Evolutionary conservation across 2,888 invertebrate species (phyloP), one percentile per base, ranked within the genome.

Genomic region (Lacanobia wlatinum): DNA sequence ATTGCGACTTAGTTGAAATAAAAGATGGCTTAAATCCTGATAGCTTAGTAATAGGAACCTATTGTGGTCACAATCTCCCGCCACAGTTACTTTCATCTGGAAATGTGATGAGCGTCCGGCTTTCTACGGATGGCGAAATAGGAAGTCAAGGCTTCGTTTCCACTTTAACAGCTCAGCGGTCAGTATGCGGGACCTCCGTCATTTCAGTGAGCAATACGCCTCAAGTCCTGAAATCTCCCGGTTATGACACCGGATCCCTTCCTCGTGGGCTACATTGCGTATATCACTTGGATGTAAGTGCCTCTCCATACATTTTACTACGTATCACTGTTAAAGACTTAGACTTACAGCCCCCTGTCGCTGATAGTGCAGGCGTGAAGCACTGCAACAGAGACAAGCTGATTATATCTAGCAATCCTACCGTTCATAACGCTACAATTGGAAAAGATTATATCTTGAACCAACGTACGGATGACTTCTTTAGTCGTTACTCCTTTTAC

Each of bases 1-100:
- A 93, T 2, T 98, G 98, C 82, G 98, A 98, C 92, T 98, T 95
- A 84, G 88, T 99, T 12, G 97, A 98, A 96, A 89, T 98, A 64
- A 96, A 96, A 70, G 98, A 98, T 92, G 98, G 98, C 0, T 87
- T 96, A 14, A 97, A 97, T 64, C 96, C 97, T 6, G 96, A 97
- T 83, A 97, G 97, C 58, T 97, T 97, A 70, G 82, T 97, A 21
- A 97, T 98, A 28, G 97, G 97, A 1, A 96, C 89, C 61, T 97
- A 97, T 85, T 99, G 99, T 92, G 98, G 98, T 0, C 96, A 96
- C 48, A 91, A 88, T 1, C 63, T 94, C 3, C 98, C 98, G 0
- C 92, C 94, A 2, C 90, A 93, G 16, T 88, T 98, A 38, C 90
- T 92, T 1, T 97, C 98, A 0, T 97, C 98, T 0, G 90, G 94